Evolutionary conservation across 2,113 vertebrate species (phyloP).

Genomic region (Sinocyclocheilus anophthalmus): DNA sequence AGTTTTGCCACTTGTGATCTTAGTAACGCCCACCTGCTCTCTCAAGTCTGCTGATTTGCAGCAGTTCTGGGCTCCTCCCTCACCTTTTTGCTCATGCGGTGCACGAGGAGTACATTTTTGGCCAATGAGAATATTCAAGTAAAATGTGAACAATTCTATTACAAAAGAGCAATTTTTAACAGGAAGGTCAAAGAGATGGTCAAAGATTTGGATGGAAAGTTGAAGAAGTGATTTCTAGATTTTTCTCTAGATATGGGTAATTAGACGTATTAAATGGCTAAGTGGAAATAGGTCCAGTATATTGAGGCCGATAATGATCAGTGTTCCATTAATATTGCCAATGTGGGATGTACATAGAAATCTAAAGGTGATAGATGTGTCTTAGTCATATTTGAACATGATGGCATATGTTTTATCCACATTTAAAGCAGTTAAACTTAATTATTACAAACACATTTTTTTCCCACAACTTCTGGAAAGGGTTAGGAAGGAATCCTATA

Average conservation of each 20-base stretch:
- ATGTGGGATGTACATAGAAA: constrained; percentile 9
- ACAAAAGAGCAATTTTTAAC: neutral
- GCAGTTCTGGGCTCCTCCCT: constrained; percentile 51
- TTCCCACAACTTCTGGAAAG: neutral
- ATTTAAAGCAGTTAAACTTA: neutral
- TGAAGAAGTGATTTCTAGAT: neutral
- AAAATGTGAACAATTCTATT: neutral
- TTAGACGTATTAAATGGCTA: neutral
- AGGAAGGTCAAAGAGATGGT: neutral
- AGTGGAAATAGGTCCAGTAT: neutral
- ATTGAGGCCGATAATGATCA: neutral
- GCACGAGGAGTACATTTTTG: neutral
- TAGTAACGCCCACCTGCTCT: constrained; percentile 63
- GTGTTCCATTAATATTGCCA: neutral
- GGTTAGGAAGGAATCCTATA: too few relatives aligned
- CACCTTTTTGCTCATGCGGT: constrained; percentile 4
- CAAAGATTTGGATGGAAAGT: neutral
- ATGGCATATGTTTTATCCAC: neutral
- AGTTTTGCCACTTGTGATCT: constrained; percentile 50
- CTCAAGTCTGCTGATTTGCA: constrained; percentile 43
- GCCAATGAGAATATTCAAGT: neutral
- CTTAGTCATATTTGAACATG: neutral
- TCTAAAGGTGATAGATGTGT: neutral
- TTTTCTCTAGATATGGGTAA: neutral
- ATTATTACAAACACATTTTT: neutral